Evolutionary conservation across 2,888 invertebrate genomes (phyloP), one percentile per base, ranked within the genome.

Genomic region (Tipula helvola): DNA sequence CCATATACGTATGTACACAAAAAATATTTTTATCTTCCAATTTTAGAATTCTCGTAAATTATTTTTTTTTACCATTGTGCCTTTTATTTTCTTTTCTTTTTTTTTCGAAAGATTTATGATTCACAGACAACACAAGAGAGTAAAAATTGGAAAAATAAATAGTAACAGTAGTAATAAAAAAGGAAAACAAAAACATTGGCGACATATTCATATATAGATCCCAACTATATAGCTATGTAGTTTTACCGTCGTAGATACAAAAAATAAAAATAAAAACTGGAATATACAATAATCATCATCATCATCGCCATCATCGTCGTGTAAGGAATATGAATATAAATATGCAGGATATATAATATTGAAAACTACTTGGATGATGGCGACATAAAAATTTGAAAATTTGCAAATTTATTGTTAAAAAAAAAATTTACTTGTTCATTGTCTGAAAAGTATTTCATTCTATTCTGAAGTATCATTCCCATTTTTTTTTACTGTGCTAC

Each of bases 21-120:
- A 71, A 71, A 10, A 71, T 71, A 28, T 71, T 10, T 71, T 18
- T 71, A 71, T 71, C 71, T 71, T 71, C 71, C 71, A 71, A 71
- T 71, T 71, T 71, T 71, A 71, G 71, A 71, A 71, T 71, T 71
- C 71, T 71, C 71, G 71, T 71, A 71, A 71, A 71, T 71, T 71
- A 71, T 71, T 71, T 71, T 28, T 28, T 71, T 71, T 71, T 71
- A 28, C 10, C 16, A 16, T 18, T 28, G 71, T 28, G 71, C 71
- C 71, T 71, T 71, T 71, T 71, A 71, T 71, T 71, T 71, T 71
- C 71, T 71, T 71, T 44, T 12, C 0, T 44, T 52, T 52, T 71
- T 28, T 28, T 57, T 57, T 18, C 18, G 57, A 71, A 71, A 71
- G 71, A 71, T 71, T 71, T 71, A 71, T 71, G 71, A 28, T 71